Base-by-base conservation (phyloP, 2,888 invertebrate species). In the Limnephilus auricula region DNA sequence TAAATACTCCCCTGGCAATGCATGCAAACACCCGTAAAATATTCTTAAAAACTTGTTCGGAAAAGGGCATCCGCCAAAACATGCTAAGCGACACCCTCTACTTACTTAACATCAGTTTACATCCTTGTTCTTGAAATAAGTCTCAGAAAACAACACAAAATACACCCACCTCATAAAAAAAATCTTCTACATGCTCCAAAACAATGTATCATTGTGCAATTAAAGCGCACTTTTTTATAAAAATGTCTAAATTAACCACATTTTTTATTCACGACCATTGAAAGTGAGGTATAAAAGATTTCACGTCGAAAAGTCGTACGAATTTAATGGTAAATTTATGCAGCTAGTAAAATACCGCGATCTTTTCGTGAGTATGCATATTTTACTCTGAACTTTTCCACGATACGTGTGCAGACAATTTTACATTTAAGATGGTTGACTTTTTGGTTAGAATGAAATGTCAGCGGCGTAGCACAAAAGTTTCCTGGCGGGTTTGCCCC, bases 1-100 rank as follows among this genome's bases (percentile, higher is more conserved):
- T 34, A 6, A 89, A 32, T 89, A 5, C 89, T 37, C 79, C 79
- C 40, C 89, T 89, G 89, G 5, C 34, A 31, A n/a, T 79, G 79
- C 18, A 89, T 13, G 32, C 87, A 87, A 87, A 87, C 87, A 87
- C 25, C 87, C 87, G 32, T 87, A 65, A 87, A 87, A 87, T 87
- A 65, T 87, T 87, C 87, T 87, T 87, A 65, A 87, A 86, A 87
- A 87, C 87, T 87, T 65, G 87, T 87, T 87, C 87, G 87, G 87
- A 65, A 87, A 87, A 87, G 87, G 87, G 65, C 87, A 87, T 87
- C 87, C 18, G 4, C 65, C 31, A 87, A 87, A 87, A 87, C 87
- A 87, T 65, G 50, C 50, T 50, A 87, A 87, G 87, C 65, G 87
- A 45, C 87, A 87, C 34, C 65, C 50, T 13, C 45, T 31, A 40